Base-by-base conservation (phyloP, 2,888 invertebrate genomes). In the Aleiodes testaceus region DNA sequence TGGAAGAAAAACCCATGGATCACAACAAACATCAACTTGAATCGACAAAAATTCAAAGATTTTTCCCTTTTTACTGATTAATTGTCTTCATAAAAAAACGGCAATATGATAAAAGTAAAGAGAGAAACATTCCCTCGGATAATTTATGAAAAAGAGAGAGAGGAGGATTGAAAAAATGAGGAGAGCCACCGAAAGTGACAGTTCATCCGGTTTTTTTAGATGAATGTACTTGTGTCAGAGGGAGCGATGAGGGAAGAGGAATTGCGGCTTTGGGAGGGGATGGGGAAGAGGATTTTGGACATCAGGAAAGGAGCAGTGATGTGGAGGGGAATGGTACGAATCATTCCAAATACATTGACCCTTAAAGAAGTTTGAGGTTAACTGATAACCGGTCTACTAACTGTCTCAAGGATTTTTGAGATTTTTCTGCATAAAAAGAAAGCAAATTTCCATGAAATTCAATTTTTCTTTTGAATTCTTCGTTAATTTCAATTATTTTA, bases 301-400 rank as follows among this genome's bases (percentile, higher is more conserved):
- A 11, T 16, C 53, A 26, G 20, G 49, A 26, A 26, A 64, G 55
- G 55, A 47, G 45, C 45, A 66, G 70, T 63, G 52, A 55, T 18
- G 30, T 14, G 36, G 20, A 36, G 50, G 55, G 14, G 42, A 44
- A 45, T 16, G 26, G 76, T 82, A 81, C 77, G 78, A 80, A 78
- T 77, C 78, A 76, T 72, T 67, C 74, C 76, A 78, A 81, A 82
- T 78, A 82, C 82, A 78, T 84, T 81, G 82, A 82, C 79, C 80
- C 81, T 59, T n/a, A n/a, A 11, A 18, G 20, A 3, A 45, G 77
- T 79, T 80, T 78, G 76, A 76, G 77, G 76, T 78, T 79, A 81
- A 80, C 79, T 78, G 55, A 14, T 77, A 78, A 68, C 72, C 78
- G 82, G 77, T 80, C 81, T 84, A 84, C 84, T 84, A 84, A 84